These are phyloP conservation scores for Prolemur simus DNA, from an alignment of 2,113 vertebrate genomes.

Conservation along the genomic window DNA sequence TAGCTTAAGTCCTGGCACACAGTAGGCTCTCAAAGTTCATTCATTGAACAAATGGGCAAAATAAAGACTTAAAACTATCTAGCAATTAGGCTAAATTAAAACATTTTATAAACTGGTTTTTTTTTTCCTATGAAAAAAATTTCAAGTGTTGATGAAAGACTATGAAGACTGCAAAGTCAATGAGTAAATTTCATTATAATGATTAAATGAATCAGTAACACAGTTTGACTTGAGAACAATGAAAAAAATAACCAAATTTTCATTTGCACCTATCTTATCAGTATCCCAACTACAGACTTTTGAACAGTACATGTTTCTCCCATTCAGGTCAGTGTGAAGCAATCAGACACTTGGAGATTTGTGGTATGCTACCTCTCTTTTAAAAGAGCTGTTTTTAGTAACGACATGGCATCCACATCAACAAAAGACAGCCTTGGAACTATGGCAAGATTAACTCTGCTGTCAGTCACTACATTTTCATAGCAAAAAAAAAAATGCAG, in stretches of 20 bases:
- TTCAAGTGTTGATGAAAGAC: background rate
- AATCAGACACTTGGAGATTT: background rate
- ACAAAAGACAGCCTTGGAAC: background rate
- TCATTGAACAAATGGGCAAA: background rate
- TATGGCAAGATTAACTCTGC: background rate
- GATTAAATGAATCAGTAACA: background rate
- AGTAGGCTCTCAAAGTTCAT: background rate
- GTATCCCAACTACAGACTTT: background rate
- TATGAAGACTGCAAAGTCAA: background rate
- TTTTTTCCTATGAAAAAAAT: background rate
- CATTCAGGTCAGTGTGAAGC: background rate
- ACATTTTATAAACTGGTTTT: background rate
- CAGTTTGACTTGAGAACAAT: background rate
- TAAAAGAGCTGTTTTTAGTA: background rate
- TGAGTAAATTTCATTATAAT: background rate
- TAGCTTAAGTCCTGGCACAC: background rate
- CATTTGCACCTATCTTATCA: background rate
- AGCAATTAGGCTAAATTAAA: background rate
- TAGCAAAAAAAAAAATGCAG: background rate
- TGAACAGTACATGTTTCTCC: background rate
- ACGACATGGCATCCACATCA: background rate
- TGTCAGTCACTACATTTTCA: background rate
- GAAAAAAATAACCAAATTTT: background rate
- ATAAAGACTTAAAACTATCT: background rate
- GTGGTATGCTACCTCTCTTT: background rate